Evolutionary conservation across 2,888 invertebrate species (phyloP).

Genomic region (Hipparchia semele): DNA sequence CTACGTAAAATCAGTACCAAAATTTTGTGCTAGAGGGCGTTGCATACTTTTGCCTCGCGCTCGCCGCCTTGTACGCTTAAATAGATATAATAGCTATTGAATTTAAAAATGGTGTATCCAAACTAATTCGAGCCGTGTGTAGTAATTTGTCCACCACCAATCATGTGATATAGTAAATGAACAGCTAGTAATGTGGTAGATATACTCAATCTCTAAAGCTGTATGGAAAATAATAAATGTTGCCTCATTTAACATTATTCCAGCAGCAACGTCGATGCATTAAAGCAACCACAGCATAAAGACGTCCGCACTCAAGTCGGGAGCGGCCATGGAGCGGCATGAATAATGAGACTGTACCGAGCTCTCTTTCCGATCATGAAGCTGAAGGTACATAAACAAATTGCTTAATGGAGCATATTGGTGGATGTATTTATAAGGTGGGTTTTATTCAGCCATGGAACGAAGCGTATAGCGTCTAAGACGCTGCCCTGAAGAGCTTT

Average conservation of each 20-base stretch:
- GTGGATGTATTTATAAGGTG: neutral
- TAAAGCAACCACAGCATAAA: constrained; percentile 13
- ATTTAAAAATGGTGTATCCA: no score
- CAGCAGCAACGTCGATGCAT: constrained; percentile 16
- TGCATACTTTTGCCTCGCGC: no score
- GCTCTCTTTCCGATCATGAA: constrained; percentile 5
- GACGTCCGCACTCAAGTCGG: constrained; percentile 15
- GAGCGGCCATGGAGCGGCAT: neutral
- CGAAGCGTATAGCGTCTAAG: neutral
- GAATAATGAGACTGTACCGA: constrained; percentile 10
- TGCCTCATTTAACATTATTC: neutral
- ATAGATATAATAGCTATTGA: no score
- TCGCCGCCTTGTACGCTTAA: no score
- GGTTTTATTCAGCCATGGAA: neutral
- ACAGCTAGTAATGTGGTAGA: no score
- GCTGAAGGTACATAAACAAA: constrained; percentile 12
- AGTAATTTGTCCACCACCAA: no score
- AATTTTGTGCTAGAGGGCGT: no score
- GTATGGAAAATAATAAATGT: neutral
- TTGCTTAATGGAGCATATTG: constrained; percentile 11
- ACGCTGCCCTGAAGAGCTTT: no score
- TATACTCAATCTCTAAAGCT: neutral
- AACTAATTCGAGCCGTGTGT: no score
- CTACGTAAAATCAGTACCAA: no score
- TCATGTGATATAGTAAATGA: no score